Evolutionary conservation across 2,113 vertebrate genomes (phyloP), one percentile per base, ranked within the genome.

Genomic region (Monarcha castaneiventris): DNA sequence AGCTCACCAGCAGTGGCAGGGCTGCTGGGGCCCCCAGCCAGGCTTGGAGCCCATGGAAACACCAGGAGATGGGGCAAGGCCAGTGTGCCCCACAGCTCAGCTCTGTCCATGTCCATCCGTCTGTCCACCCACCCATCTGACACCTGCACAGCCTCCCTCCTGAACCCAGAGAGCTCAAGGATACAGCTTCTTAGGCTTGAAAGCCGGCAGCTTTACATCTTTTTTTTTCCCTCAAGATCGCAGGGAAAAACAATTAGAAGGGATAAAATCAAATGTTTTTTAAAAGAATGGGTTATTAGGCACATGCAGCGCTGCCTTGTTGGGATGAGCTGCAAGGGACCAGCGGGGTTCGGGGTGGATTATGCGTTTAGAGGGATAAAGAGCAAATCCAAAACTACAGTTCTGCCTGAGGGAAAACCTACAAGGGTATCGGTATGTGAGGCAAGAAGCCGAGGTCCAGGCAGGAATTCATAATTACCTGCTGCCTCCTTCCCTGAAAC

Each of bases 341-440:
- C 91, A 44, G 84, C 9, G 1, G 91, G 90, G 52, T 72, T 81
- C 0, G 0, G 67, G 48, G 35, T 72, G 89, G 90, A 81, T 90
- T 89, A 86, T 83, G 79, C 20, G 5, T 94, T 95, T 71, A 90
- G 68, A 90, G 80, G 77, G 86, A 94, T 95, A 91, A 93, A 93
- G 84, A 92, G 18, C 55, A 94, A 94, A 93, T 87, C 89, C 93
- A 76, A 18, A 92, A 66, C 61, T 52, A 56, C 33, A 25, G 32
- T 15, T 86, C 55, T 62, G 80, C 69, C 46, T 26, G 4, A 75
- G 86, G 92, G 84, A 89, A 61, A 92, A 41, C 43, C 64, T 77
- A 17, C 48, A 8, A 84, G 67, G 75, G 23, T 49, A 55, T 81
- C 3, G 4, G 52, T 39, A 35, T 23, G 66, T 19, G 76, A 88